A percentile compares a stretch with the other conserved stretches of the same genome.
These are phyloP conservation scores for Monodelphis domestica DNA, from an alignment of 2,797 vertebrate genomes.

Conservation along the genomic window DNA sequence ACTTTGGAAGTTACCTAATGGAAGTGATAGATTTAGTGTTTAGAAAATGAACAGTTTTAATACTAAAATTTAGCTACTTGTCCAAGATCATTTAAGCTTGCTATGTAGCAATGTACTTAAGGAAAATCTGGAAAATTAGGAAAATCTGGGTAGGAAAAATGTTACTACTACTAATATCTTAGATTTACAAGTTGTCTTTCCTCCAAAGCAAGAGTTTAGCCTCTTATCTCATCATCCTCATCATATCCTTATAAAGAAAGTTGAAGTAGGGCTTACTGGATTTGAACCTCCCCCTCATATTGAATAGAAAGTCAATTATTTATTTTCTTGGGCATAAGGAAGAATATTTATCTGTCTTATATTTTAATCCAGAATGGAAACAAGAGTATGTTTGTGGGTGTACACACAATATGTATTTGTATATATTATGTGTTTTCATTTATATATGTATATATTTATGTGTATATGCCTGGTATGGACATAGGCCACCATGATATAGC, in stretches of 20 bases:
- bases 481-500: background rate
- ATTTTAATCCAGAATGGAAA: background rate
- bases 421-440: no score
- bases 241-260: background rate
- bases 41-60: background rate
- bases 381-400: background rate
- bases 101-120: background rate
- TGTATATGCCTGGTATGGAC: background rate
- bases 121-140: no score
- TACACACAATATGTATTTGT: background rate
- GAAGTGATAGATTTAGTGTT: background rate
- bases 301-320: background rate
- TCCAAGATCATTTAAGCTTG: background rate
- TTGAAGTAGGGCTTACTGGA: background rate
- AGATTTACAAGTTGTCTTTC: background rate
- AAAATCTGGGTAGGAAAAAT: background rate
- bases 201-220: background rate
- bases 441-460: background rate
- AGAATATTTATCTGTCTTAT: background rate
- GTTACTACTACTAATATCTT: background rate
- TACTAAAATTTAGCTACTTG: background rate
- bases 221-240: background rate
- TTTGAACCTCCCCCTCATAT: background rate
- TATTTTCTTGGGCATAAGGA: background rate
- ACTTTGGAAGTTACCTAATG: background rate